Conservation (phyloP, 1,140 invertebrate genomes). For the Andricus grossulariae region DNA sequence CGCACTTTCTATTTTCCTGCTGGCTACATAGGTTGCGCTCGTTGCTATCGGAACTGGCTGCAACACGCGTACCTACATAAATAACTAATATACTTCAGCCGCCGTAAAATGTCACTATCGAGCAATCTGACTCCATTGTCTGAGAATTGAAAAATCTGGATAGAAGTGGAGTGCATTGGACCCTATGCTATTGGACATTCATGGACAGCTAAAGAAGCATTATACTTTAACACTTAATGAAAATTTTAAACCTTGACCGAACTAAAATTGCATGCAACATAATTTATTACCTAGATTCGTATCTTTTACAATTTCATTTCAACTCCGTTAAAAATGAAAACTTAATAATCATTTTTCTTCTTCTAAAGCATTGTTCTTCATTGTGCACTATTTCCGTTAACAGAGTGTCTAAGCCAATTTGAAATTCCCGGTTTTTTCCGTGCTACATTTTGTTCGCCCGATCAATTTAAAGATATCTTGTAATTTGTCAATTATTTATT, state of each 20-base stretch:
- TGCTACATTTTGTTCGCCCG: no score
- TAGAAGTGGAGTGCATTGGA: not conserved
- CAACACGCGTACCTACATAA: conserved; percentile 16
- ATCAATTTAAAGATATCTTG: no score
- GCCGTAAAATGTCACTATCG: conserved; percentile 15
- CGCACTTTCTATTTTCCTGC: conserved; percentile 51
- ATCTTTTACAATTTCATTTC: not conserved
- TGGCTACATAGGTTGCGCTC: conserved; percentile 36
- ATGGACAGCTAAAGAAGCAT: not conserved
- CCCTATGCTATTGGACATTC: not conserved
- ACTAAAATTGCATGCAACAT: not conserved
- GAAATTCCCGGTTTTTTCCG: no score
- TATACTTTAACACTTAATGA: not conserved
- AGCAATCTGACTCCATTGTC: not conserved
- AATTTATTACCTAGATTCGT: not conserved
- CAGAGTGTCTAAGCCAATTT: no score
- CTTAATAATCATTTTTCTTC: no score
- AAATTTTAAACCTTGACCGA: not conserved
- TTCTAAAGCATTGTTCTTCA: no score
- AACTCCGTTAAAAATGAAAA: not conserved
- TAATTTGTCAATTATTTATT: no score
- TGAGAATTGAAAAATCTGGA: not conserved
- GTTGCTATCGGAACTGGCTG: conserved; percentile 31
- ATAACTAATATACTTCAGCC: not conserved
- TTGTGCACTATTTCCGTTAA: no score